phyloP scores from a whole-genome alignment of 1,140 invertebrate genomes.

The Ditylenchus dipsaci region DNA sequence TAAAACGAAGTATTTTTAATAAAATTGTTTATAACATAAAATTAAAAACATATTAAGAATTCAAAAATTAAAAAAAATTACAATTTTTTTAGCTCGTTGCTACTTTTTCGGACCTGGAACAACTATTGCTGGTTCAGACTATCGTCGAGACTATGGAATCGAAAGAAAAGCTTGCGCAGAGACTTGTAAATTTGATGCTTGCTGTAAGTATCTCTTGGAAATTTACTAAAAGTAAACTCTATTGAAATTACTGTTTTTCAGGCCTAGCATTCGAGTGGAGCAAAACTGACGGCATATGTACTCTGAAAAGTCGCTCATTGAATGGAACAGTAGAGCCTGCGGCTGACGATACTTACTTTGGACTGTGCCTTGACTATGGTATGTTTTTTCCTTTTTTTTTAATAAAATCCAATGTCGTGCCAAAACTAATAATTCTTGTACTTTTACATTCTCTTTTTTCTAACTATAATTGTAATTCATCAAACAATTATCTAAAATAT shows the following conservation, averaged over 20 bases:
- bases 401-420: background rate
- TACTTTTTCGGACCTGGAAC: conserved; percentile 38
- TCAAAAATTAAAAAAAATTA: too few relatives aligned
- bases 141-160: conserved; percentile 35
- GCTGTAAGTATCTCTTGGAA: background rate
- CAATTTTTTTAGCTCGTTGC: conserved; percentile 16
- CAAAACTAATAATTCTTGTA: background rate
- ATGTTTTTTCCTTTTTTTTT: background rate
- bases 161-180: conserved; percentile 30
- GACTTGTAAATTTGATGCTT: conserved; percentile 23
- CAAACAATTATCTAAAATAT: background rate
- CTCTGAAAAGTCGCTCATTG: conserved; percentile 39
- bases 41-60: too few relatives aligned
- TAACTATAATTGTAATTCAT: background rate
- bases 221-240: background rate
- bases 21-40: too few relatives aligned
- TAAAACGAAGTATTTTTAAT: too few relatives aligned
- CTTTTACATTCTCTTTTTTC: background rate
- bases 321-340: conserved; percentile 34
- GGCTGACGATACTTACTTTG: conserved; percentile 27
- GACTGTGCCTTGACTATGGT: conserved; percentile 40
- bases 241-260: conserved; percentile 10
- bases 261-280: conserved; percentile 44
- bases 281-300: conserved; percentile 26
- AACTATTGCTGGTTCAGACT: conserved; percentile 38